These are phyloP conservation scores for Acrocera orbiculus DNA, from an alignment of 2,888 invertebrate species.

Conservation along the genomic window DNA sequence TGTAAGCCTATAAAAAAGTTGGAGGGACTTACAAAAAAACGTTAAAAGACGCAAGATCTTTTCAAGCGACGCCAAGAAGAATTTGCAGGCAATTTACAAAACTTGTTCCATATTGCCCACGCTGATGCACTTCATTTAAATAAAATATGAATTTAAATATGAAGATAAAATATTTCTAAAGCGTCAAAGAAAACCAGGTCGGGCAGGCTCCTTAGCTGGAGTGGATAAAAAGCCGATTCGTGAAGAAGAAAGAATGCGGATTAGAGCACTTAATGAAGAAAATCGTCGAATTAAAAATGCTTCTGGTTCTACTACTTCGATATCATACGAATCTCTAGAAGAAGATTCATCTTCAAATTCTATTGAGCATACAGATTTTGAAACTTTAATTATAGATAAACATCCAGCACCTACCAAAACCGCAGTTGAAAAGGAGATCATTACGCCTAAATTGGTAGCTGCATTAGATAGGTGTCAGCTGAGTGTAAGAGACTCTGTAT, in stretches of 20 bases:
- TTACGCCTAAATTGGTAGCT: conserved; percentile 13
- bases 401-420: conserved; percentile 10
- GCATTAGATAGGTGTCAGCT: conserved; percentile 12
- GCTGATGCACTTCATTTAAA: conserved; percentile 13
- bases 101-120: conserved; percentile 13
- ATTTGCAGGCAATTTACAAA: conserved; percentile 10
- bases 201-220: conserved; percentile 16
- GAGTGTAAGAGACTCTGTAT: conserved; percentile 14
- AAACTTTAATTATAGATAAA: too few relatives aligned
- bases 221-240: conserved; percentile 15
- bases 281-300: background rate
- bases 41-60: too few relatives aligned
- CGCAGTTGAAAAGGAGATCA: conserved; percentile 12
- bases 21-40: too few relatives aligned
- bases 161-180: conserved; percentile 16
- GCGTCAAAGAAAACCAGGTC: conserved; percentile 16
- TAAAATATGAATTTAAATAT: conserved; percentile 16
- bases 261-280: conserved; percentile 6
- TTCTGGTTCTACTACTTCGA: conserved; percentile 1
- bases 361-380: conserved; percentile 1
- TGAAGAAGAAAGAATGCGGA: conserved; percentile 14
- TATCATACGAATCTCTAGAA: conserved; percentile 3
- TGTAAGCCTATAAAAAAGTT: too few relatives aligned
- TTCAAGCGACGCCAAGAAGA: too few relatives aligned
- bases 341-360: conserved; percentile 3